These are phyloP conservation scores for Argynnis bischoffii DNA, from an alignment of 2,888 invertebrate genomes.

Conservation along the genomic window DNA sequence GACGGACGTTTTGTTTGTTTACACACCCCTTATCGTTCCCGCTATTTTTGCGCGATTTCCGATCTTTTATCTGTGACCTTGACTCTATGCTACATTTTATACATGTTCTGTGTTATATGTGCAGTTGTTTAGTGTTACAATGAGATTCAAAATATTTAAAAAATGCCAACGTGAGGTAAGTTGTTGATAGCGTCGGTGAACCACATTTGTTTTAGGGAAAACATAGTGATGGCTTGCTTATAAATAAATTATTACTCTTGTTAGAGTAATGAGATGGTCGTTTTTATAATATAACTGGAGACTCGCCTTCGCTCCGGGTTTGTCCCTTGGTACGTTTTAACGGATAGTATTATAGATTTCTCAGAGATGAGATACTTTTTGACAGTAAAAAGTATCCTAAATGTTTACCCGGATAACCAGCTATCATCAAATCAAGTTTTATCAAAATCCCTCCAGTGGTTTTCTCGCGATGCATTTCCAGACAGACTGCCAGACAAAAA, in stretches of 20 bases:
- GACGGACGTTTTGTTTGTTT: slow-evolving; percentile 38
- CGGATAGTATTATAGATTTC: too few relatives aligned
- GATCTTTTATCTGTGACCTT: slow-evolving; percentile 50
- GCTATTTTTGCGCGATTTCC: slow-evolving; percentile 41
- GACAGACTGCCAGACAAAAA: too few relatives aligned
- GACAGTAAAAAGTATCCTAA: too few relatives aligned
- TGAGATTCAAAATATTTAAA: slow-evolving; percentile 78
- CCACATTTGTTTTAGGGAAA: slow-evolving; percentile 21
- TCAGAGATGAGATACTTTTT: too few relatives aligned
- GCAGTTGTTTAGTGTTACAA: slow-evolving; percentile 39
- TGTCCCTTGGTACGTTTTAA: too few relatives aligned
- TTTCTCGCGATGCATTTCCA: too few relatives aligned
- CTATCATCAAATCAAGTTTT: too few relatives aligned
- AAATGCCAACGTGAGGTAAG: slow-evolving; percentile 67
- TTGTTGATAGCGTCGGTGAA: slow-evolving; percentile 18
- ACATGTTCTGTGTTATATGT: slow-evolving; percentile 39
- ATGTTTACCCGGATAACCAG: too few relatives aligned
- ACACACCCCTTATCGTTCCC: slow-evolving; percentile 31
- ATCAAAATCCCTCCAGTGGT: too few relatives aligned
- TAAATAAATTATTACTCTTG: neutral
- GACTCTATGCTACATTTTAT: slow-evolving; percentile 33
- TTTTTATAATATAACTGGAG: too few relatives aligned
- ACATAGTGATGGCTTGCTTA: neutral
- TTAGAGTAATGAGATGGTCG: too few relatives aligned
- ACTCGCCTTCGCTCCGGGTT: too few relatives aligned